Conservation (phyloP, 2,797 vertebrate species). For the Dallia pectoralis region DNA sequence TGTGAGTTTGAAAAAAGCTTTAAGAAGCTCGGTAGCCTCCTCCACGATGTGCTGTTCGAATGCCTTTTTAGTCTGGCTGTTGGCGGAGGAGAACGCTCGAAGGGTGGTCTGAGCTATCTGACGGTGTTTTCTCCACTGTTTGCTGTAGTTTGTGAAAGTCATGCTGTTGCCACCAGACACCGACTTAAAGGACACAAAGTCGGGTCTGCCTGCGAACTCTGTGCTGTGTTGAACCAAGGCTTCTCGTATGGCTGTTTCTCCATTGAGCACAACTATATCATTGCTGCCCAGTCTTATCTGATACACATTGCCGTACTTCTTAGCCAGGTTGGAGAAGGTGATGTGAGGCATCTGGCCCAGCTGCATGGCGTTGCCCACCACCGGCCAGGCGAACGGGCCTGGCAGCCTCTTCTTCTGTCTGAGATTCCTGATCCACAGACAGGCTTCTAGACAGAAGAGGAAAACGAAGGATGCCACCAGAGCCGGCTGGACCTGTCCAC, state of each 20-base stretch:
- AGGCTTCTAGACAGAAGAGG: constrained; percentile 74
- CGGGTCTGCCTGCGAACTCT: constrained; percentile 76
- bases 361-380: constrained; percentile 85
- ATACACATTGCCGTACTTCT: constrained; percentile 81
- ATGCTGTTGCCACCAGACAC: constrained; percentile 77
- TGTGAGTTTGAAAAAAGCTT: constrained; percentile 62
- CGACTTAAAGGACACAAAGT: constrained; percentile 72
- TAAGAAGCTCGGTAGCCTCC: constrained; percentile 73
- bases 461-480: constrained; percentile 75
- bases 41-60: constrained; percentile 78
- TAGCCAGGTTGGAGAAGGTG: constrained; percentile 72
- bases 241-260: constrained; percentile 71
- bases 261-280: constrained; percentile 81
- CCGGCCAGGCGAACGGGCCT: constrained; percentile 82
- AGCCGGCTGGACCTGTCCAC: constrained; percentile 74
- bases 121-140: constrained; percentile 77
- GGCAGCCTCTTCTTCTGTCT: constrained; percentile 69
- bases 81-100: constrained; percentile 73
- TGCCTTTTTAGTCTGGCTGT: constrained; percentile 66
- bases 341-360: constrained; percentile 84
- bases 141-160: constrained; percentile 73
- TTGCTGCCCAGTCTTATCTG: constrained; percentile 80
- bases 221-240: constrained; percentile 74
- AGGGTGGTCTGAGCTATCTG: constrained; percentile 78
- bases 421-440: constrained; percentile 67